These are phyloP conservation scores for Subacronicta megacephala DNA, from an alignment of 2,888 invertebrate genomes.

Conservation along the genomic window DNA sequence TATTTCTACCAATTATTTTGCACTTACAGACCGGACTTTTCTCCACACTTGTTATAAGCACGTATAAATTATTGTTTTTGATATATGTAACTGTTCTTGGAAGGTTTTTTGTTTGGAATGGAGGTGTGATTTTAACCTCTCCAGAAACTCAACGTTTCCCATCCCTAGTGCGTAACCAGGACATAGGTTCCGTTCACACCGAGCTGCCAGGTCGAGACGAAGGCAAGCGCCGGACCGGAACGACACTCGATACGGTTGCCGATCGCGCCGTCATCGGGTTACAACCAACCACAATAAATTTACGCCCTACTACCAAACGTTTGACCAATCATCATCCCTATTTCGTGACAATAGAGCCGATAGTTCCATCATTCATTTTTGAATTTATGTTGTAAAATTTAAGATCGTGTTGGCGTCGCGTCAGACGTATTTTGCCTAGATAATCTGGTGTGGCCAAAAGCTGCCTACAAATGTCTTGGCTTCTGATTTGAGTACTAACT, in stretches of 20 bases:
- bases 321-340: constrained; percentile 48
- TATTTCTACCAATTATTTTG: too few species aligned
- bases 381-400: constrained; percentile 41
- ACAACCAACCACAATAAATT: constrained; percentile 60
- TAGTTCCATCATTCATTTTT: constrained; percentile 2
- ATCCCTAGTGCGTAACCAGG: constrained; percentile 65
- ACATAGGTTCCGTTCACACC: constrained; percentile 74
- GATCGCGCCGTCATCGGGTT: constrained; percentile 76
- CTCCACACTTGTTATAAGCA: too few species aligned
- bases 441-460: constrained; percentile 66
- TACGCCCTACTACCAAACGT: constrained; percentile 16
- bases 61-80: too few species aligned
- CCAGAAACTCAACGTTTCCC: constrained; percentile 16
- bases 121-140: too few species aligned
- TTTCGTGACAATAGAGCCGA: constrained; percentile 23
- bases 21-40: too few species aligned
- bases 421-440: constrained; percentile 70
- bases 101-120: too few species aligned
- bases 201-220: constrained; percentile 65
- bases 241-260: constrained; percentile 78
- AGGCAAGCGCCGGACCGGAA: constrained; percentile 74
- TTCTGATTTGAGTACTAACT: constrained; percentile 38
- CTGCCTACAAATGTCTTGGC: constrained; percentile 53
- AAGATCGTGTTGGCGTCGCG: constrained; percentile 66
- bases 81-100: too few species aligned